Evolutionary conservation across 2,113 vertebrate genomes (phyloP).

Genomic region (Polypterus bichir): DNA sequence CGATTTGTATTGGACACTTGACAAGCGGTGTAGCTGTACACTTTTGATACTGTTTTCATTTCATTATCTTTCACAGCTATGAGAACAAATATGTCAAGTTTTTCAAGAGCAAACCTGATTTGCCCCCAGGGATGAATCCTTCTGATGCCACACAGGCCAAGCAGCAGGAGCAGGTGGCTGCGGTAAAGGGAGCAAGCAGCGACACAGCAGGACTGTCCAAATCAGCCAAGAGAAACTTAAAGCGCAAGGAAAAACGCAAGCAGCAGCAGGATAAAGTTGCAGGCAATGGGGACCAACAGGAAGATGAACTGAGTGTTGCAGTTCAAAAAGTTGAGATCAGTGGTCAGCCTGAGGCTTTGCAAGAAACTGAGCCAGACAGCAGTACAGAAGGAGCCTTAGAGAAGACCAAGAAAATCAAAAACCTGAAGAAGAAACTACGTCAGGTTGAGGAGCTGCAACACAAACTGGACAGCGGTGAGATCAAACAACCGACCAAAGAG

Average conservation of each 20-base stretch:
- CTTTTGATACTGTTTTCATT: constrained; percentile 6
- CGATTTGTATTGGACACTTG: too few relatives aligned
- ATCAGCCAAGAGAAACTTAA: constrained; percentile 80
- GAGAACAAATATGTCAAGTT: constrained; percentile 96
- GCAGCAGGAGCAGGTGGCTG: constrained; percentile 30
- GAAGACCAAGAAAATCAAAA: constrained; percentile 74
- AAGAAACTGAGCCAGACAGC: constrained; percentile 17
- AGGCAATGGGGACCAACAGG: constrained; percentile 31
- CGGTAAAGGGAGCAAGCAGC: constrained; percentile 23
- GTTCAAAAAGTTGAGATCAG: constrained; percentile 49
- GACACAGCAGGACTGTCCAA: constrained; percentile 58
- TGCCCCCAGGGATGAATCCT: constrained; percentile 71
- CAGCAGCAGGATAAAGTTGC: constrained; percentile 53
- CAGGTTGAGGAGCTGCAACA: constrained; percentile 81
- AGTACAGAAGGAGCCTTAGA: constrained; percentile 34
- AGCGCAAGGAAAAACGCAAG: constrained; percentile 82
- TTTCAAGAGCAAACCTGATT: constrained; percentile 84
- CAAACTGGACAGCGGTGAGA: constrained; percentile 70
- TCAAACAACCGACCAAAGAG: constrained; percentile 68
- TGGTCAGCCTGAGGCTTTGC: not conserved
- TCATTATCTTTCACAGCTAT: constrained; percentile 51
- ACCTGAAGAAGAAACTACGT: constrained; percentile 79
- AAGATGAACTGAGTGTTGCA: constrained; percentile 42
- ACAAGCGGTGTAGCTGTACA: too few relatives aligned
- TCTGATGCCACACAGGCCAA: constrained; percentile 31